Evolutionary conservation across 2,888 invertebrate species (phyloP).

Genomic region (Phaonia tiefii): DNA sequence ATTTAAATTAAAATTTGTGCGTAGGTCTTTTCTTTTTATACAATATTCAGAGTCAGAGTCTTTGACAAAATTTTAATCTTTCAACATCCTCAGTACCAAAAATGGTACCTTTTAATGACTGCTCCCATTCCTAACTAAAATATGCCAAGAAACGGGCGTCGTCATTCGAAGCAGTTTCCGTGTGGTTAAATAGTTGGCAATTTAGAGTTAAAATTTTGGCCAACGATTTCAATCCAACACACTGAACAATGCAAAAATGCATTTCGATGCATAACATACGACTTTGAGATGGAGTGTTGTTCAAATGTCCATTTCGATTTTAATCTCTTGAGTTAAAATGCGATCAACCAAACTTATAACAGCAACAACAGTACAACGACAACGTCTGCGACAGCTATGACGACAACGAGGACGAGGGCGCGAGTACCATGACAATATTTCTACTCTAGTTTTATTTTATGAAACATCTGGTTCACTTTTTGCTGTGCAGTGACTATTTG

Average conservation of each 20-base stretch:
- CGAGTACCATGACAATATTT: conserved; percentile 30
- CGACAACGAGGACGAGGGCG: conserved; percentile 11
- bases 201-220: conserved; percentile 2
- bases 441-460: conserved; percentile 39
- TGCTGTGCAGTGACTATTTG: conserved; percentile 28
- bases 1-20: too few relatives aligned
- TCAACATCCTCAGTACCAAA: too few relatives aligned
- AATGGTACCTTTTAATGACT: too few relatives aligned
- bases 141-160: conserved; percentile 54
- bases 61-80: too few relatives aligned
- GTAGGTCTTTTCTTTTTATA: too few relatives aligned
- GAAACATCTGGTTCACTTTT: conserved; percentile 61
- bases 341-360: conserved; percentile 65
- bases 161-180: conserved; percentile 35
- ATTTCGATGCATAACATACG: conserved; percentile 11
- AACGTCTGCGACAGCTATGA: not conserved
- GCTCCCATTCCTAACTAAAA: conserved; percentile 31
- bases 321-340: conserved; percentile 69
- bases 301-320: conserved; percentile 67
- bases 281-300: conserved; percentile 47
- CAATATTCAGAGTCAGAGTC: too few relatives aligned
- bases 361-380: not conserved
- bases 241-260: conserved; percentile 20
- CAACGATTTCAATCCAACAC: too few relatives aligned
- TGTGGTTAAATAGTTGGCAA: conserved; percentile 26